Conservation (phyloP, 1,140 invertebrate species). For the Bombyx mandarina region DNA sequence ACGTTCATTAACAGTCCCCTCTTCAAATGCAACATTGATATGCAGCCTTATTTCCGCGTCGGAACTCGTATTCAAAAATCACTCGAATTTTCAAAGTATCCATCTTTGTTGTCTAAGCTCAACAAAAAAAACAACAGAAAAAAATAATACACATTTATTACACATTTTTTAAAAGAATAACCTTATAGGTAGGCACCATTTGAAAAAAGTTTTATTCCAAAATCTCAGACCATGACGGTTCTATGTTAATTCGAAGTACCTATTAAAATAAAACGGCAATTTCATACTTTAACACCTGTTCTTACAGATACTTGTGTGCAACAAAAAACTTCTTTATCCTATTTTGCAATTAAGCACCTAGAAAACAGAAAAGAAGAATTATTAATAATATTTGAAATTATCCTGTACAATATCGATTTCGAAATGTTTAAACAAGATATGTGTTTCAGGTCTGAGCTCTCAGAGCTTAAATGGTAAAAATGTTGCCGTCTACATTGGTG, state of each 20-base stretch:
- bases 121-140: not conserved
- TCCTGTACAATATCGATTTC: not conserved
- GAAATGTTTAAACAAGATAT: not conserved
- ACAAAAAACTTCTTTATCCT: too few relatives aligned
- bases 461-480: conserved; percentile 72
- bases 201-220: too few relatives aligned
- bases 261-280: not conserved
- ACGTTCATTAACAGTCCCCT: too few relatives aligned
- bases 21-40: too few relatives aligned
- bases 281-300: not conserved
- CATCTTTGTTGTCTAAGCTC: not conserved
- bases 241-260: too few relatives aligned
- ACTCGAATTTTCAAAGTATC: too few relatives aligned
- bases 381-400: not conserved
- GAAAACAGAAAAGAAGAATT: not conserved
- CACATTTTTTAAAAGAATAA: too few relatives aligned
- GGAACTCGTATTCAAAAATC: too few relatives aligned
- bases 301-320: not conserved
- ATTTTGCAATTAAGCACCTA: too few relatives aligned
- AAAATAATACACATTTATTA: not conserved
- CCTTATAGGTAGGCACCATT: too few relatives aligned
- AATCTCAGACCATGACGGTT: too few relatives aligned
- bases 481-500: conserved; percentile 81
- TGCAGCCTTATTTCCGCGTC: too few relatives aligned
- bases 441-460: conserved; percentile 75